Evolutionary conservation across 2,888 invertebrate species (phyloP).

Genomic region (Mythimna lalbum): DNA sequence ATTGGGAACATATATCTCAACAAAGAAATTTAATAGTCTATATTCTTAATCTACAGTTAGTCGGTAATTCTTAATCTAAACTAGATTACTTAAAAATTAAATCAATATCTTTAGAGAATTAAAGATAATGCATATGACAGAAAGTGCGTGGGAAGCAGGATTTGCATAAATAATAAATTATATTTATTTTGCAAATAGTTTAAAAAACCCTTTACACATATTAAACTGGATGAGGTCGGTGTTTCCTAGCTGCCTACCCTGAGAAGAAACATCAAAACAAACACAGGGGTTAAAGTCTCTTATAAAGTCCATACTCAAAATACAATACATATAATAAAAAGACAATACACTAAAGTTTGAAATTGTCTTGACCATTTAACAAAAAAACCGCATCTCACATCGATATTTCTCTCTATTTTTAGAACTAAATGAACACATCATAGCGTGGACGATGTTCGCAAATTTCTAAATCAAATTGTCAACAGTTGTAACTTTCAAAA

Average conservation of each 20-base stretch:
- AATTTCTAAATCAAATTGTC: constrained; percentile 32
- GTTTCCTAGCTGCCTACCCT: too few species aligned
- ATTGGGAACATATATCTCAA: too few species aligned
- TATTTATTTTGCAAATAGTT: too few species aligned
- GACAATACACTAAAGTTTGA: background rate
- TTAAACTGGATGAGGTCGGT: too few species aligned
- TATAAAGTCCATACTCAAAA: too few species aligned
- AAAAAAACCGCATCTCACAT: constrained; percentile 1
- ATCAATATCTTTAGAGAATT: background rate
- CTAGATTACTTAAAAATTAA: background rate
- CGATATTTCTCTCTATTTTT: constrained; percentile 12
- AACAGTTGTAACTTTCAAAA: constrained; percentile 6
- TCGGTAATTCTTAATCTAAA: background rate
- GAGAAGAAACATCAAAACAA: too few species aligned
- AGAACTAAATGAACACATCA: constrained; percentile 27
- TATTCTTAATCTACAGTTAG: too few species aligned
- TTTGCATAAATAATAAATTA: background rate
- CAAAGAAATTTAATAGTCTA: too few species aligned
- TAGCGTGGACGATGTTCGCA: background rate
- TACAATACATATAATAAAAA: too few species aligned
- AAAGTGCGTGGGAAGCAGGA: background rate
- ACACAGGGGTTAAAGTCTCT: too few species aligned
- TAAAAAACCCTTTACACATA: too few species aligned
- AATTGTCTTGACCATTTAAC: background rate
- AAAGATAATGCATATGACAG: background rate